phyloP scores from a whole-genome alignment of 2,113 vertebrate genomes.

The Labrus mixtus region DNA sequence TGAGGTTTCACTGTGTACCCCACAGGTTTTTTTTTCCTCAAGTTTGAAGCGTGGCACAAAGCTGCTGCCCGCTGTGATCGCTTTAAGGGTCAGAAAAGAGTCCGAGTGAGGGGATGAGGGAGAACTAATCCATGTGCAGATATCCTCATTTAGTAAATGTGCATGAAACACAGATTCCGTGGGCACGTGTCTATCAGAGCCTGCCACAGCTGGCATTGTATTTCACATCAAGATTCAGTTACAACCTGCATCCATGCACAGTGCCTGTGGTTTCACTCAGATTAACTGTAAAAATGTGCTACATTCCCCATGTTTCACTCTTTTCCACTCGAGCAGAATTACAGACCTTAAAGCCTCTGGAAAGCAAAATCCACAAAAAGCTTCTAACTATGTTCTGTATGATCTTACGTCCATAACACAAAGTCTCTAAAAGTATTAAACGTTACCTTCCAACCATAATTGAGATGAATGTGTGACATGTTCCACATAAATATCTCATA shows the following conservation, averaged over 20 bases:
- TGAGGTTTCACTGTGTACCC: neutral
- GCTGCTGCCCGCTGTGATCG: neutral
- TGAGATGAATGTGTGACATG: no score
- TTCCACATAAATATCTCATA: no score
- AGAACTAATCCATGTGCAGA: neutral
- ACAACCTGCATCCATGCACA: constrained; percentile 27
- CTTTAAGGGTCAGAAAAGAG: constrained; percentile 1
- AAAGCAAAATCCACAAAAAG: no score
- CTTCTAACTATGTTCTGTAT: no score
- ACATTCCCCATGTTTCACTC: constrained; percentile 31
- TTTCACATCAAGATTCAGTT: constrained; percentile 7
- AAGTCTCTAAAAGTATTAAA: no score
- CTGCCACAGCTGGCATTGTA: constrained; percentile 24
- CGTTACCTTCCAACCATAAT: no score
- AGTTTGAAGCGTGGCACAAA: constrained; percentile 3
- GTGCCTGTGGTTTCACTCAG: constrained; percentile 15
- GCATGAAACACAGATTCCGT: neutral
- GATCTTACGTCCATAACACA: no score
- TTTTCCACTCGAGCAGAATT: constrained; percentile 22
- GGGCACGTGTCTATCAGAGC: constrained; percentile 3
- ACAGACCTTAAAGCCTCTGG: neutral
- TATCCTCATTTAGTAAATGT: constrained; percentile 18
- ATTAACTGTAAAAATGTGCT: constrained; percentile 38
- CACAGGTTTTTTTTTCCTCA: neutral
- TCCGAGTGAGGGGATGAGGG: neutral